These are phyloP conservation scores for Caradrina kadenii DNA, from an alignment of 2,888 invertebrate genomes.

Conservation along the genomic window DNA sequence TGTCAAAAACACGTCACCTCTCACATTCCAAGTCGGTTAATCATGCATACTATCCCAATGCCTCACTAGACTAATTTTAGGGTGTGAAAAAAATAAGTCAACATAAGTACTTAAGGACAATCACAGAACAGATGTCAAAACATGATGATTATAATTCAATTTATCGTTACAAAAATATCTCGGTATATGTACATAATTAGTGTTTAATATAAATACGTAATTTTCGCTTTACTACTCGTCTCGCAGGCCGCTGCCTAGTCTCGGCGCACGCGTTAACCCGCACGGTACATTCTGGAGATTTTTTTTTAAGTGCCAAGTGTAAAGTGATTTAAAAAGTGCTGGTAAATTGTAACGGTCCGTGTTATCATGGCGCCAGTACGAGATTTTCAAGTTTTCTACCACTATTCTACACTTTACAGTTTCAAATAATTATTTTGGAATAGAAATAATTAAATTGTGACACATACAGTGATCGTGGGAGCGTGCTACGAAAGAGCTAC, in stretches of 20 bases:
- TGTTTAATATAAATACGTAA: conserved; percentile 83
- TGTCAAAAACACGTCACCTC: conserved; percentile 27
- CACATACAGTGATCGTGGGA: conserved; percentile 59
- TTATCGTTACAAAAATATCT: conserved; percentile 74
- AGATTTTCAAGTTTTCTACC: conserved; percentile 67
- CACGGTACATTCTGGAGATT: conserved; percentile 79
- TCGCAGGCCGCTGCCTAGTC: conserved; percentile 75
- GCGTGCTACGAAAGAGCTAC: conserved; percentile 73
- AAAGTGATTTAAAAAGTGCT: conserved; percentile 77
- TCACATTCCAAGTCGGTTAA: conserved; percentile 36
- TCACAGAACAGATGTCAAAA: conserved; percentile 54
- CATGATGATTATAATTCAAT: conserved; percentile 65
- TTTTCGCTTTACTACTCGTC: conserved; percentile 68
- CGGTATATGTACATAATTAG: conserved; percentile 81
- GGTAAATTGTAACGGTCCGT: conserved; percentile 84
- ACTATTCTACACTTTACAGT: conserved; percentile 68
- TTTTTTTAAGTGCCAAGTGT: conserved; percentile 78
- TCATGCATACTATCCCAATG: conserved; percentile 31
- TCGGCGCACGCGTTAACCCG: conserved; percentile 76
- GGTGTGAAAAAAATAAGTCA: conserved; percentile 19
- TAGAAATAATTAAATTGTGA: conserved; percentile 58
- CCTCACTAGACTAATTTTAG: conserved; percentile 34
- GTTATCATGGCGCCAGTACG: conserved; percentile 85
- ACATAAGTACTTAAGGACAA: conserved; percentile 34
- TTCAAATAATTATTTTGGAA: conserved; percentile 50